These are phyloP conservation scores for Hyla sarda DNA, from an alignment of 2,113 vertebrate genomes.

Conservation along the genomic window DNA sequence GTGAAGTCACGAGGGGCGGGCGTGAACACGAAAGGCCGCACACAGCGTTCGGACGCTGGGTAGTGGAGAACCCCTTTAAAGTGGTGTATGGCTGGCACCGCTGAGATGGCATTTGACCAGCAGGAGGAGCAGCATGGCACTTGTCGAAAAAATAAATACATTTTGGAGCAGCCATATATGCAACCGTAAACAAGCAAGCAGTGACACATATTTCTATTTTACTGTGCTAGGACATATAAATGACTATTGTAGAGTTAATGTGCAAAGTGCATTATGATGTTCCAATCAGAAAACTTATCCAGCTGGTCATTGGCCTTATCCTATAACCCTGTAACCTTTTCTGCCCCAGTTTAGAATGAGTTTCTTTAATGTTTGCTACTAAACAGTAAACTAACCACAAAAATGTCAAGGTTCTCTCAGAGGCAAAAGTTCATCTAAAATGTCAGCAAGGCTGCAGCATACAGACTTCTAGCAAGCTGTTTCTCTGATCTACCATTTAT, in stretches of 20 bases:
- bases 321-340: not conserved
- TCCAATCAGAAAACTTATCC: not conserved
- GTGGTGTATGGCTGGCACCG: too few relatives aligned
- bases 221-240: too few relatives aligned
- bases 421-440: not conserved
- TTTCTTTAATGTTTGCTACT: conserved; percentile 32
- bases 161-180: too few relatives aligned
- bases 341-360: not conserved
- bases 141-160: too few relatives aligned
- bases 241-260: not conserved
- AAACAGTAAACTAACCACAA: not conserved
- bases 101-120: too few relatives aligned
- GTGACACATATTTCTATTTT: too few relatives aligned
- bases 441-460: not conserved
- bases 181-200: too few relatives aligned
- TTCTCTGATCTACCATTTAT: not conserved
- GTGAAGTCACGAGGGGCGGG: too few relatives aligned
- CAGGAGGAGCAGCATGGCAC: too few relatives aligned
- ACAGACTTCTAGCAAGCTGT: not conserved
- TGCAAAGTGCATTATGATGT: not conserved
- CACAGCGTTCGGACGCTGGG: too few relatives aligned
- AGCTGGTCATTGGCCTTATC: conserved; percentile 33
- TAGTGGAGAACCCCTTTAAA: too few relatives aligned
- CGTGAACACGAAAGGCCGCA: too few relatives aligned
- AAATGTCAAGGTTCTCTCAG: conserved; percentile 41